Base-by-base conservation (phyloP, 2,797 vertebrate genomes). In the Merluccius polli region DNA sequence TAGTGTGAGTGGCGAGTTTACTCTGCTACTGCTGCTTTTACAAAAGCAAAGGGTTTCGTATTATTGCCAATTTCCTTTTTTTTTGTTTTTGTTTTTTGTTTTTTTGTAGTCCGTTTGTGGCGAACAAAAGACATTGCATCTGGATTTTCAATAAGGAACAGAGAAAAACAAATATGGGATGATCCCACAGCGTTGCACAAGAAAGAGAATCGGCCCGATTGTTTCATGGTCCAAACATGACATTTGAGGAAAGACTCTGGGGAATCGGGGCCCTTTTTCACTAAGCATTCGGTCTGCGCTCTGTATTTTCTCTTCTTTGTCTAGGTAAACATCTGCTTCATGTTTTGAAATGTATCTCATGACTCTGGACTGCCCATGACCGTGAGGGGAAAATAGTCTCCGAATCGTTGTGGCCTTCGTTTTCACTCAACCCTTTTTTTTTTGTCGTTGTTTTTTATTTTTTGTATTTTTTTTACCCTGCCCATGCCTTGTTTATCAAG, bases 401-500 rank as follows among this genome's bases (percentile, higher is more conserved):
- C 92, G 90, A 89, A 92, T 92, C 87, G 89, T 92, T 92, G 92
- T 90, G 93, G 92, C 88, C 74, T 82, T 91, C 87, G 90, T 89
- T n/a, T n/a, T 89, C 87, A 85, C 86, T 92, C 86, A 81, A 85
- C 63, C 63, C n/a, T 31, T 89, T 88, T 89, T 89, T 89, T 90
- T 86, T 89, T 91, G 52, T 59, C 24, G 52, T 59, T 59, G 10
- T 21, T 59, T 59, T 59, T 24, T 59, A 8, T 59, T 59, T 59
- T 59, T 59, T 70, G 69, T 91, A 88, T 86, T 90, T 89, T 90
- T 86, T 89, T 91, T 90, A 86, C 89, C 88, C 90, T 91, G 88
- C 89, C 91, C 90, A 89, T 84, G 84, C 89, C 93, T 93, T 94
- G 93, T 94, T 95, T 95, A 94, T 95, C 93, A 94, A 94, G 92